phyloP scores from a whole-genome alignment of 2,113 vertebrate species.

The Malurus alboscapulatus region DNA sequence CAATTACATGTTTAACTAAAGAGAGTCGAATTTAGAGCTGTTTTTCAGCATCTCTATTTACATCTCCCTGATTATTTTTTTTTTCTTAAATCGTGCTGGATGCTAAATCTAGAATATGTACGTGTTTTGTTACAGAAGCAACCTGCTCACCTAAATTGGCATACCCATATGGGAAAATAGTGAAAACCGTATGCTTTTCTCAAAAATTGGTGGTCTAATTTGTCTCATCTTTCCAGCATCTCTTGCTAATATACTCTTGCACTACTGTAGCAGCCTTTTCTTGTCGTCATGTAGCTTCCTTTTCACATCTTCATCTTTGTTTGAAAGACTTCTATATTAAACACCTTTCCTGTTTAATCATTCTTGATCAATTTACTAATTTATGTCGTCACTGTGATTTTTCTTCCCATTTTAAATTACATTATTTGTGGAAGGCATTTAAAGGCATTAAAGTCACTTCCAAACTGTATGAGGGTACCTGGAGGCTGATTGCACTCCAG shows the following conservation, averaged over 20 bases:
- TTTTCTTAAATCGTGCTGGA: background rate
- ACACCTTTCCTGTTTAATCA: background rate
- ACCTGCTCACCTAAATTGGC: background rate
- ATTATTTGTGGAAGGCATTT: background rate
- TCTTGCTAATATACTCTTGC: background rate
- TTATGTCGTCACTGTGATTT: background rate
- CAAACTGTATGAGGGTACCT: background rate
- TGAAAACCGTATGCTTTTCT: background rate
- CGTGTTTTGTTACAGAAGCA: background rate
- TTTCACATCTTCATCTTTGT: background rate
- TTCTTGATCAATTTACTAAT: background rate
- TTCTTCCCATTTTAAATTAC: background rate
- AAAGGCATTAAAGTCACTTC: background rate
- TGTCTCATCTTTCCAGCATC: background rate
- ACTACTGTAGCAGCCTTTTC: background rate
- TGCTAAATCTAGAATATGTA: background rate
- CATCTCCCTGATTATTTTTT: background rate
- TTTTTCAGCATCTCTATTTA: background rate
- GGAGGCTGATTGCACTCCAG: background rate
- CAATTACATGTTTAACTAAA: background rate
- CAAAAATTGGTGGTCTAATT: background rate
- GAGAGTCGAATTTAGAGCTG: background rate
- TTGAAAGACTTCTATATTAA: background rate
- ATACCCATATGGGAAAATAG: background rate
- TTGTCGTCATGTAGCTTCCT: background rate